Base-by-base conservation (phyloP, 2,888 invertebrate genomes). In the Lutraria lutraria region DNA sequence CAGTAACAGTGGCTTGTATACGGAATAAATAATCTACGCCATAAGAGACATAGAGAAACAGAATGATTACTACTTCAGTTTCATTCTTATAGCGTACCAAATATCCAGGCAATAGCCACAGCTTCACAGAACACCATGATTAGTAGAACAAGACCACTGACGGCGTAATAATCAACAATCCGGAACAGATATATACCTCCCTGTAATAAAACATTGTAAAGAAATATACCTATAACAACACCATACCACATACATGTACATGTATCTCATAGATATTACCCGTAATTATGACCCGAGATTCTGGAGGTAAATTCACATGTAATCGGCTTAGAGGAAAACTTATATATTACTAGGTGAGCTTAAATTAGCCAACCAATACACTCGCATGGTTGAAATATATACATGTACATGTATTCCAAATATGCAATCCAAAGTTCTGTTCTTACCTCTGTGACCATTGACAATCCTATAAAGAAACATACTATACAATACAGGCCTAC, bases 181-280 rank as follows among this genome's bases (percentile, higher is more conserved):
- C 85, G 84, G 56, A 89, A 89, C 29, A 89, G 72, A 43, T 87
- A 89, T 10, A 89, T 79, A 15, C 89, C 89, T 8, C 89, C 89
- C 89, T 89, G 56, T 19, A 86, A 84, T 25, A 25, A 68, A 68
- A 68, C 13, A n/a, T 68, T n/a, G 25, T n/a, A n/a, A n/a, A n/a
- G n/a, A n/a, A n/a, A n/a, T n/a, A n/a, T n/a, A n/a, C n/a, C 43
- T 43, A 43, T 43, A 43, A 43, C 43, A 43, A 2, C 43, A 43
- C 2, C 43, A 43, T 43, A 43, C n/a, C n/a, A n/a, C n/a, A n/a
- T n/a, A n/a, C 43, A 43, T 43, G 43, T 8, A 43, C 43, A 43
- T n/a, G n/a, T n/a, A n/a, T n/a, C n/a, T n/a, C n/a, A n/a, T n/a
- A n/a, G n/a, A n/a, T n/a, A n/a, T n/a, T n/a, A n/a, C n/a, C n/a